Conservation (phyloP, 2,797 vertebrate genomes). For the Siniperca scherzeri region DNA sequence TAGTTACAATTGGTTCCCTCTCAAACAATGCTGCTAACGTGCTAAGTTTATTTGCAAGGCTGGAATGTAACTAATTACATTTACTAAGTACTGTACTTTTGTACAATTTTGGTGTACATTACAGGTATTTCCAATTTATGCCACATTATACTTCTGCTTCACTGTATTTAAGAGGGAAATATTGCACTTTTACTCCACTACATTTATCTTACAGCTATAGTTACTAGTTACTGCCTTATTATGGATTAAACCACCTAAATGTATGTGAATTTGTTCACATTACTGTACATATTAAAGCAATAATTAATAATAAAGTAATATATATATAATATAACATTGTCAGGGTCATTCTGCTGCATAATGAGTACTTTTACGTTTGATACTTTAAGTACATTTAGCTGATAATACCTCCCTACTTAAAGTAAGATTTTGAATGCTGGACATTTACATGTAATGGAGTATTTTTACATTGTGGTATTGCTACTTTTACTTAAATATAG, state of each 20-base stretch:
- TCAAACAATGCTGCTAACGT: not conserved
- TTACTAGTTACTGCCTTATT: not conserved
- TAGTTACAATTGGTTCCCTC: not conserved
- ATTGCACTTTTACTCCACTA: not conserved
- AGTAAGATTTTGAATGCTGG: not conserved
- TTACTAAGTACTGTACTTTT: not conserved
- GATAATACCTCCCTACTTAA: not conserved
- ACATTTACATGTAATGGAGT: not conserved
- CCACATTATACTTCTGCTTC: not conserved
- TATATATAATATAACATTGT: not conserved
- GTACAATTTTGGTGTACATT: not conserved
- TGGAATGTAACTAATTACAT: not conserved
- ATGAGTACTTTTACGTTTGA: not conserved
- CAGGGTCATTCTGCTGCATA: not conserved
- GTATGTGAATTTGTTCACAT: not conserved
- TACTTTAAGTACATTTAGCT: not conserved
- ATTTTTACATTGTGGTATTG: not conserved
- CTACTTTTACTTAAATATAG: not conserved
- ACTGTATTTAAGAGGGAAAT: not conserved
- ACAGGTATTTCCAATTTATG: not conserved
- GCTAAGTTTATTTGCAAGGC: not conserved
- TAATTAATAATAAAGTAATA: not conserved
- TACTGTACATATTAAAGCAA: not conserved
- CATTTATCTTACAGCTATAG: no score
- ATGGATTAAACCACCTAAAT: not conserved